These are phyloP conservation scores for Sapayoa aenigma DNA, from an alignment of 2,113 vertebrate species.

Conservation along the genomic window DNA sequence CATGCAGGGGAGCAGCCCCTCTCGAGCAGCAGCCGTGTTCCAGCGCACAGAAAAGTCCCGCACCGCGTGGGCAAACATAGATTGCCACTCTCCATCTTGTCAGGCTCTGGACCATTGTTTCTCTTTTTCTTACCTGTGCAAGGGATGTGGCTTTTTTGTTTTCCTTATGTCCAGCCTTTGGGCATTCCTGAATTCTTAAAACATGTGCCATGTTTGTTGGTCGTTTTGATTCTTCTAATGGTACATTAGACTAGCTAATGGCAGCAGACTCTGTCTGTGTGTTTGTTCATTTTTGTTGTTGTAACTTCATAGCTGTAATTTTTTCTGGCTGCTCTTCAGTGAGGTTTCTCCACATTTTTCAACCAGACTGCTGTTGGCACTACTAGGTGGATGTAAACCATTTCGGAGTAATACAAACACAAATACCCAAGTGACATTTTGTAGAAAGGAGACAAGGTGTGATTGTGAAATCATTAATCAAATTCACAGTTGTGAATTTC, in stretches of 20 bases:
- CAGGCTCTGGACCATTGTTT: not conserved
- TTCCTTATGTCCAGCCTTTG: rapidly evolving
- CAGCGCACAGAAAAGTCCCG: not conserved
- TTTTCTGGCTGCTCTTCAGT: not conserved
- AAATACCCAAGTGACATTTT: not conserved
- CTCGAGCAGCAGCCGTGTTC: not conserved
- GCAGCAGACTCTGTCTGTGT: not conserved
- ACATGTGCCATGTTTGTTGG: not conserved
- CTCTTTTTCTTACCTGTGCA: not conserved
- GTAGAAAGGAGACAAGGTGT: not conserved
- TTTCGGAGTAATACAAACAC: not conserved
- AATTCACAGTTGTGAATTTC: not conserved
- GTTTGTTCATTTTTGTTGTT: not conserved
- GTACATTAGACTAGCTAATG: not conserved
- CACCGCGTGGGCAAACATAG: rapidly evolving
- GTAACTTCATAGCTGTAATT: not conserved
- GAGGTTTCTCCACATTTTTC: not conserved
- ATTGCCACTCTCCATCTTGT: too few relatives aligned
- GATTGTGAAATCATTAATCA: not conserved
- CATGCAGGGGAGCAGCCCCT: not conserved
- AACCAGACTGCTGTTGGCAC: not conserved
- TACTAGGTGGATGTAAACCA: rapidly evolving
- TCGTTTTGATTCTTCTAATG: not conserved
- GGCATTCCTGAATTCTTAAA: not conserved
- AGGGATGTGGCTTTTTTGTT: not conserved